Evolutionary conservation across 37 sponge, comb jelly and placozoan species (phyloP), one percentile per base, ranked within the genome.

Genomic region (Amphimedon queenslandica): DNA sequence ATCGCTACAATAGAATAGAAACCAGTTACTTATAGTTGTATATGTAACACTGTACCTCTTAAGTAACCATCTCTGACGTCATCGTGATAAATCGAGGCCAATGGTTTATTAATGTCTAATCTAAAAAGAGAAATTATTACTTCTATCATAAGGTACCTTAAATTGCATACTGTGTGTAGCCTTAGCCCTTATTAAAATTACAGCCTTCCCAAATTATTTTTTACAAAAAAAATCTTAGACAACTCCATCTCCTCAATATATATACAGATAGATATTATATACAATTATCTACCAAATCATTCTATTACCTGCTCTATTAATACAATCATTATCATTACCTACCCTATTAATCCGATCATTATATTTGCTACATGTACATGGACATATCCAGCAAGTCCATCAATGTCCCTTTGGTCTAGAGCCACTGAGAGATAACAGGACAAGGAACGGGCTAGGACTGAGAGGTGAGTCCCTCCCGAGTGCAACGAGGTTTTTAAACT

Each of bases 401-500:
- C 91, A 35, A 85, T 37, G 61, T 82, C 86, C 29, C 57, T 75
- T 43, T 35, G 31, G 20, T 73, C 75, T 70, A 90, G 75, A 2
- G 87, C 69, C 0, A 82, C 82, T 20, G 57, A 40, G 55, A 92
- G 80, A 40, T 92, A 87, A 16, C 77, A 51, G 4, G 73, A 80
- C 37, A 92, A 51, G 34, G 81, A 70, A 4, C 84, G 76, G 24
- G 88, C 88, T 40, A 92, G 65, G 33, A 92, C 73, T 8, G 88
- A 69, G 5, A 92, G 69, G 42, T 92, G 92, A 32, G 91, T 90
- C 0, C 91, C 91, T 20, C 91, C 91, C 32, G 91, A 86, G 57
- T 87, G 78, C 41, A 81, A 64, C 1, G 91, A 84, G 0, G 82
- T 68, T 67, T 80, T 84, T 1, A 81, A 77, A 21, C 90, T 89